Evolutionary conservation across 2,113 vertebrate species (phyloP), one percentile per base, ranked within the genome.

Genomic region (Leuciscus idus): DNA sequence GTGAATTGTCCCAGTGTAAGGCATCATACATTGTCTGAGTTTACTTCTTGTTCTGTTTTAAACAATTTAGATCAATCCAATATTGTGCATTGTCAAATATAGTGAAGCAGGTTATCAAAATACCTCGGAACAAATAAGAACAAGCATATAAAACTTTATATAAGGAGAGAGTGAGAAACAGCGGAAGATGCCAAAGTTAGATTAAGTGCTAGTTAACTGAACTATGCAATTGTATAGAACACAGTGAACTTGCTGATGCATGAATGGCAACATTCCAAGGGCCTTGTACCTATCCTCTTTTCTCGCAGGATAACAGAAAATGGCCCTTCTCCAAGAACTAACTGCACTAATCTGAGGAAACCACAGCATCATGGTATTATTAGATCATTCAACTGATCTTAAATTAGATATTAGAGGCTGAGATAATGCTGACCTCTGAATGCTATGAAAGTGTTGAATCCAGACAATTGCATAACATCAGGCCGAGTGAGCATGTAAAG

Each of bases 131-230:
- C 61, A 64, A 39, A 83, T 83, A 70, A 85, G 84, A 62, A 75
- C 72, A 85, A 66, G 30, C 21, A 48, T 10, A 61, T 50, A 74
- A 88, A 52, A 59, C 74, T 74, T 83, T 39, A 11, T 64, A 33
- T 12, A 59, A 17, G 0, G 23, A 72, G 23, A 79, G 28, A 57
- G 75, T 23, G 12, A 75, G 77, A 82, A 70, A 76, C 28, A 82
- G 9, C 33, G 12, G 39, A 64, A 78, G 57, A 78, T 55, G 21
- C 23, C 57, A 81, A 64, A 70, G 52, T 50, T 62, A 46, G 36
- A 62, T 50, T 43, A 88, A 88, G 70, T 85, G 84, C 57, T 62
- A 36, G 46, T 82, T 70, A 87, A 85, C 64, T 73, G 39, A 86
- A 83, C 66, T 72, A 72, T 72, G 28, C 73, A 64, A 81, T 66